Percentiles rank a stretch among this genome's conserved stretches.
phyloP scores from a whole-genome alignment of 2,888 invertebrate species.

The Bembecia ichneumoniformis region DNA sequence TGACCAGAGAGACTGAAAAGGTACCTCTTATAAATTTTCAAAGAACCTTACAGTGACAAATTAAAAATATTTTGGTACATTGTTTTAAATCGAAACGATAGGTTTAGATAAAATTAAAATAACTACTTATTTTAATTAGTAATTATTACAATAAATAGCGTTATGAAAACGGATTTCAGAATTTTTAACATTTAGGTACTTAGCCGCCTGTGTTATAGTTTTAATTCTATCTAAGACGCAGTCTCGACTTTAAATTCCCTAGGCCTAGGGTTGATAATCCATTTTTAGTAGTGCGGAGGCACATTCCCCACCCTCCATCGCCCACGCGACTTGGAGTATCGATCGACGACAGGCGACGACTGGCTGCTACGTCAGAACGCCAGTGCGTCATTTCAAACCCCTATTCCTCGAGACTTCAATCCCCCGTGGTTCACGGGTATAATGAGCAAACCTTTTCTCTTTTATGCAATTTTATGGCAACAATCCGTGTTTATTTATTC shows the following conservation, averaged over 20 bases:
- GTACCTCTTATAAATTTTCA: slow-evolving; percentile 10
- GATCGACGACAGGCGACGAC: slow-evolving; percentile 52
- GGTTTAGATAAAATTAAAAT: too few species aligned
- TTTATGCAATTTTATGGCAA: background rate
- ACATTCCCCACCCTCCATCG: slow-evolving; percentile 15
- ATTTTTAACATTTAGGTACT: too few species aligned
- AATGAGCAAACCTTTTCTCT: slow-evolving; percentile 3
- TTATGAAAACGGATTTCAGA: too few species aligned
- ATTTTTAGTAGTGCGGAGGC: background rate
- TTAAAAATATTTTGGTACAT: too few species aligned
- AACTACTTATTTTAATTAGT: too few species aligned
- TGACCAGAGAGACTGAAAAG: slow-evolving; percentile 29
- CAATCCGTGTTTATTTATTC: too few species aligned
- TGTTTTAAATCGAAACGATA: too few species aligned
- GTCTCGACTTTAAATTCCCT: too few species aligned
- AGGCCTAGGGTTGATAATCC: too few species aligned
- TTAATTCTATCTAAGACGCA: too few species aligned
- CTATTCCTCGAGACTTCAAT: slow-evolving; percentile 24
- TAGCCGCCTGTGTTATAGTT: too few species aligned
- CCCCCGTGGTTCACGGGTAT: slow-evolving; percentile 17
- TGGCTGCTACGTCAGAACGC: slow-evolving; percentile 41
- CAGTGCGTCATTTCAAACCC: slow-evolving; percentile 53
- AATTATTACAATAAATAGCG: too few species aligned
- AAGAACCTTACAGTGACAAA: background rate
- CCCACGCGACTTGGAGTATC: slow-evolving; percentile 49